Evolutionary conservation across 2,888 invertebrate genomes (phyloP).

Genomic region (Prosopocoilus inquinatus): DNA sequence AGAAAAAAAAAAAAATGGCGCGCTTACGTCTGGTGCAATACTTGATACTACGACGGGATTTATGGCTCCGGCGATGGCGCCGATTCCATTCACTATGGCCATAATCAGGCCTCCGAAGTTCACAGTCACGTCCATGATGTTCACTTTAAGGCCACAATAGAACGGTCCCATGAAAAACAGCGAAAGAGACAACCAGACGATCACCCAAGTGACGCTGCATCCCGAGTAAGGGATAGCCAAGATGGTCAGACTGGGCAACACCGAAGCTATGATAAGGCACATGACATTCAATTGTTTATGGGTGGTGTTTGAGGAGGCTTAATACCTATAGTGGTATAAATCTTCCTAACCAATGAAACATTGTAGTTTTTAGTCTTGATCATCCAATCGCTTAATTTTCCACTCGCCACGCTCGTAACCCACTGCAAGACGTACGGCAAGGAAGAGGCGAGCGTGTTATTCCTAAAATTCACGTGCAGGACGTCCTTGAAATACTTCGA

Average conservation of each 20-base stretch:
- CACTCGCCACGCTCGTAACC: slow-evolving; percentile 62
- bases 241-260: slow-evolving; percentile 62
- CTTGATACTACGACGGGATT: slow-evolving; percentile 61
- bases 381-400: slow-evolving; percentile 67
- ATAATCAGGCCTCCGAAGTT: slow-evolving; percentile 65
- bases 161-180: slow-evolving; percentile 70
- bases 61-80: slow-evolving; percentile 61
- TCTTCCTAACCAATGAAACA: slow-evolving; percentile 50
- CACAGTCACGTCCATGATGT: slow-evolving; percentile 63
- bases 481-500: slow-evolving; percentile 70
- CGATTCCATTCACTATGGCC: slow-evolving; percentile 63
- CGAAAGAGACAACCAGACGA: slow-evolving; percentile 57
- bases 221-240: slow-evolving; percentile 63
- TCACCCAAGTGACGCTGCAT: slow-evolving; percentile 56
- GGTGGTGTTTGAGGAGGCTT: neutral
- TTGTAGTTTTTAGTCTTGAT: slow-evolving; percentile 59
- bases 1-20: neutral
- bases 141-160: slow-evolving; percentile 67
- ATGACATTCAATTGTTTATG: neutral
- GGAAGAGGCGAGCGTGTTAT: slow-evolving; percentile 63
- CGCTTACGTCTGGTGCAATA: slow-evolving; percentile 55
- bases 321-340: slow-evolving; percentile 16
- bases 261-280: slow-evolving; percentile 53
- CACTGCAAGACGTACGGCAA: slow-evolving; percentile 68
- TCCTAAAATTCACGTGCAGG: slow-evolving; percentile 62